Evolutionary conservation across 2,113 vertebrate genomes (phyloP), one percentile per base, ranked within the genome.

Genomic region (Carettochelys insculpta): DNA sequence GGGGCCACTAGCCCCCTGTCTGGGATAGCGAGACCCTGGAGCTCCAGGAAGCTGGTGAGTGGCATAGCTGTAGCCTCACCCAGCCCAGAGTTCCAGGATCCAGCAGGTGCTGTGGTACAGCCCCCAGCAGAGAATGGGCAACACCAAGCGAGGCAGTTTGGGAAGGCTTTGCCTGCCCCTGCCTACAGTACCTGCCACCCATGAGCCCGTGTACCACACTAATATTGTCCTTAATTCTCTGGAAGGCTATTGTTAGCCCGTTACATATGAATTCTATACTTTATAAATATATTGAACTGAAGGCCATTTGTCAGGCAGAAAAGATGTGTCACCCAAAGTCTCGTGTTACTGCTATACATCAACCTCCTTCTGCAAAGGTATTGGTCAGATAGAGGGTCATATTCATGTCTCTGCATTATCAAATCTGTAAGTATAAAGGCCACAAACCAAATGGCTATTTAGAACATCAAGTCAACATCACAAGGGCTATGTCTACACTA

Each of bases 251-350:
- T 58, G 86, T 61, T 45, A 84, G 22, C 54, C 50, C 45, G 80
- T 0, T 0, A 27, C 16, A 77, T 43, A 29, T n/a, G 16, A 41
- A 24, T 51, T 53, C 2, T 1, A 12, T 34, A 75, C 41, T 75
- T 75, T 12, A 25, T 43, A 45, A 45, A 2, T 76, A 17, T 78
- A 2, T 43, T 12, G 41, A 7, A 80, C 89, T 75, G 25, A 43
- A 75, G 11, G 71, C 71, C 41, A 27, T 75, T 22, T 75, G 22
- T 45, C 61, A 68, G 12, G 71, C 25, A 78, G 29, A 71, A 90
- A 80, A 24, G 68, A 80, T 54, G 27, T 4, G 14, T 10, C 53
- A 50, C 77, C 12, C 38, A 75, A 45, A 68, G 61, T 5, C 19
- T 58, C 52, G 4, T 27, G 38, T 34, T 78, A 16, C 22, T 68